phyloP scores from a whole-genome alignment of 2,113 vertebrate genomes.

The Nettapus auritus region DNA sequence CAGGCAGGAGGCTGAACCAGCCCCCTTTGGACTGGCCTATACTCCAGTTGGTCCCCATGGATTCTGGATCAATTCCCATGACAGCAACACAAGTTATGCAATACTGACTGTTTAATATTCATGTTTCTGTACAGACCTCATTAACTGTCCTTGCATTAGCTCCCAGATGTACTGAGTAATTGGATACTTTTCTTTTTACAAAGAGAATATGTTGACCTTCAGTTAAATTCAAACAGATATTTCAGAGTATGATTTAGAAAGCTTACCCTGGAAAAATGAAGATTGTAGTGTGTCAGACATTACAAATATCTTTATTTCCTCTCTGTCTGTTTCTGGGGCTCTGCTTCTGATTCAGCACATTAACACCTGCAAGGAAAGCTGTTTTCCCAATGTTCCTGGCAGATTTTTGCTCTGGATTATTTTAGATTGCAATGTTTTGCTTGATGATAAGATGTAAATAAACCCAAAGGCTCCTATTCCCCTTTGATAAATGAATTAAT shows the following conservation, averaged over 20 bases:
- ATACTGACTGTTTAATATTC: not conserved
- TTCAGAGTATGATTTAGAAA: not conserved
- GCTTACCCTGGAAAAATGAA: not conserved
- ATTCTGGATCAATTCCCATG: not conserved
- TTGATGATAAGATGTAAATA: slow-evolving; percentile 27
- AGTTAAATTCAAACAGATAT: not conserved
- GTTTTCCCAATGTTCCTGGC: not conserved
- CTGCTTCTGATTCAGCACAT: slow-evolving; percentile 32
- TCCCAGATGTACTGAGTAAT: not conserved
- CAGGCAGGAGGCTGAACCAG: not conserved
- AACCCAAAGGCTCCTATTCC: slow-evolving; percentile 2
- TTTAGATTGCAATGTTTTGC: slow-evolving; percentile 31
- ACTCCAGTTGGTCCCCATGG: not conserved
- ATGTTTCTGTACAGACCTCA: not conserved
- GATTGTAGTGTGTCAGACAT: not conserved
- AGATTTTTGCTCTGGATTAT: slow-evolving; percentile 9
- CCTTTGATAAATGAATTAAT: slow-evolving; percentile 46
- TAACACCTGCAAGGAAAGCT: slow-evolving; percentile 38
- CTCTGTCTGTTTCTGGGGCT: not conserved
- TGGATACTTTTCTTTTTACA: not conserved
- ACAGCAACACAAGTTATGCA: not conserved
- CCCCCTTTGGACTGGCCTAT: not conserved
- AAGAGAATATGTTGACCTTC: not conserved
- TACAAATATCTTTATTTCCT: slow-evolving; percentile 14
- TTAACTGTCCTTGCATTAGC: slow-evolving; percentile 5